Conservation (phyloP, 1,140 invertebrate species). For the Orius laevigatus region DNA sequence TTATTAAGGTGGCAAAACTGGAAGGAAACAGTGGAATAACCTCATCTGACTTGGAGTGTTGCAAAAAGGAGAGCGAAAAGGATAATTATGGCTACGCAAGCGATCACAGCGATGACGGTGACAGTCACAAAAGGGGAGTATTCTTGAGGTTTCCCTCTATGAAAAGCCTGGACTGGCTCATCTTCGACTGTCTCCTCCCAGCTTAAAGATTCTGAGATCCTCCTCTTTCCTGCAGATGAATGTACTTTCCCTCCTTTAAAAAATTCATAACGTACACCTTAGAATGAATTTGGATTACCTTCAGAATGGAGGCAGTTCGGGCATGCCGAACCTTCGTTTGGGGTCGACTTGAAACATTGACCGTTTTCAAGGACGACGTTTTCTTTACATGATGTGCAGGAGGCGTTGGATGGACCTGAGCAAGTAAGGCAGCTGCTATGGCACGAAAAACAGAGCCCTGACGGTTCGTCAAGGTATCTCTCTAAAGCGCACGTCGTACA, state of each 20-base stretch:
- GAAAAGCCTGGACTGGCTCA: conserved; percentile 24
- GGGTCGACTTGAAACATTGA: conserved; percentile 37
- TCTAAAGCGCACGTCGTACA: conserved; percentile 52
- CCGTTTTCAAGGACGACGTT: conserved; percentile 51
- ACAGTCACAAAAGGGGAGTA: conserved; percentile 37
- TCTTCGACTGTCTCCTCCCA: conserved; percentile 22
- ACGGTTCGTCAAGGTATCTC: conserved; percentile 52
- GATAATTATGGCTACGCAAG: conserved; percentile 44
- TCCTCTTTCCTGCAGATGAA: conserved; percentile 45
- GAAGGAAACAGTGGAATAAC: neutral
- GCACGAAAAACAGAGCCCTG: conserved; percentile 46
- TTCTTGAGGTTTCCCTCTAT: conserved; percentile 8
- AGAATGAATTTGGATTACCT: neutral
- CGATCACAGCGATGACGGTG: conserved; percentile 44
- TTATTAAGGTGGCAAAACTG: neutral
- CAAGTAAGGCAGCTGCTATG: conserved; percentile 48
- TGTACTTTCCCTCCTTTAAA: neutral
- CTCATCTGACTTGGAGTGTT: conserved; percentile 40
- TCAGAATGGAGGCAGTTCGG: too few relatives aligned
- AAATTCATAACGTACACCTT: too few relatives aligned
- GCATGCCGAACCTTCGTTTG: neutral
- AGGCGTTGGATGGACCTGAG: conserved; percentile 48
- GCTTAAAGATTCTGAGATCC: conserved; percentile 36
- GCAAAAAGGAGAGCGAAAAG: conserved; percentile 49
- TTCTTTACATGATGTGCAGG: conserved; percentile 44